Evolutionary conservation across 2,113 vertebrate genomes (phyloP), one percentile per base, ranked within the genome.

Genomic region (Prinia subflava): DNA sequence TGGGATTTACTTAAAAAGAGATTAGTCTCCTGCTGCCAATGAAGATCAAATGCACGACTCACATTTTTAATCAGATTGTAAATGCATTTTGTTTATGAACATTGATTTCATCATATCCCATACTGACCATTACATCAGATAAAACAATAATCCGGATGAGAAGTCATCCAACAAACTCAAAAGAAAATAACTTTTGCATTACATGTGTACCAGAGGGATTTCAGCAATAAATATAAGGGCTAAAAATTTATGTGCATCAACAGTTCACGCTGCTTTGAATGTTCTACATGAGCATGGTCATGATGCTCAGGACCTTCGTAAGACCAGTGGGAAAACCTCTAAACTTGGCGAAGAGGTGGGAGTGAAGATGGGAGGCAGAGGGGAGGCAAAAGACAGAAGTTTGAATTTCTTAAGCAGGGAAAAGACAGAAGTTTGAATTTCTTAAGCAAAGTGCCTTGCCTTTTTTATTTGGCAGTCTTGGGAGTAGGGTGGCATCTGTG

Each of bases 331-430:
- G 11, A 5, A 22, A 70, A 67, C 2, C 13, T 42, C 23, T 76
- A 46, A 57, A 65, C 79, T 15, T 20, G n/a, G 6, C 0, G 0
- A 7, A 5, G 5, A 4, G 4, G 1, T 3, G 4, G 16, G 16
- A 33, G 24, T 25, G 17, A 17, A 14, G 24, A 35, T 0, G 0
- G 7, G 24, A 41, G 24, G 18, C 17, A 55, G 20, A 67, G 3
- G 13, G 14, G 10, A 41, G 6, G 30, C 4, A 46, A 50, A 83
- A 55, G 1, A 28, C 2, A 49, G 11, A 70, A 28, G 4, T 9
- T 35, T 44, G 2, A 39, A 24, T 57, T 83, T 46, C 10, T 81
- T 25, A 67, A 57, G 42, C 2, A 35, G 9, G 28, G 6, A 50
- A 50, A 83, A 55, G 1, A 27, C 2, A 49, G 10, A 70, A 28